Conservation (phyloP, 2,888 invertebrate species). For the Heliconius charithonia region DNA sequence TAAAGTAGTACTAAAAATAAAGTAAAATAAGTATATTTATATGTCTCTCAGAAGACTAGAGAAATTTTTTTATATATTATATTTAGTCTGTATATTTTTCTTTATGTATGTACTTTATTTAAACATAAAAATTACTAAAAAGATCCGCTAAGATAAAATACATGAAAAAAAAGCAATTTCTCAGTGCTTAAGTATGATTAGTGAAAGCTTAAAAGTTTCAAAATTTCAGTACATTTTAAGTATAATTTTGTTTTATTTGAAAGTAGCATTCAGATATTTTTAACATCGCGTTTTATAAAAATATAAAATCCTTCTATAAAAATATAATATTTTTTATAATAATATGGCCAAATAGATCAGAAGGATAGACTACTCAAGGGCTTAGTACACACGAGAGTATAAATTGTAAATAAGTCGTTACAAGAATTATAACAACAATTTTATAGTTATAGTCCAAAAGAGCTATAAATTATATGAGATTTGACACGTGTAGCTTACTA, state of each 20-base stretch:
- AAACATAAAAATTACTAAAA: not conserved
- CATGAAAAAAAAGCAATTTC: not conserved
- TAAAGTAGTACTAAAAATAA: too few species aligned
- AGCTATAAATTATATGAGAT: too few species aligned
- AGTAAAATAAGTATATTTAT: too few species aligned
- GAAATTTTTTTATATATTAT: too few species aligned
- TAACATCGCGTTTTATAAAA: not conserved
- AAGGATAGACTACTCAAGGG: slow-evolving; percentile 19
- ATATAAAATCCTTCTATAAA: not conserved
- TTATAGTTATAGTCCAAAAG: not conserved
- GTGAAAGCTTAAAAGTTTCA: not conserved
- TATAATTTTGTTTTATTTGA: not conserved
- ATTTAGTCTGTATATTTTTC: too few species aligned
- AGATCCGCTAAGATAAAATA: not conserved
- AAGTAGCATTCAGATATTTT: slow-evolving; percentile 26
- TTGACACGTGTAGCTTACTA: too few species aligned
- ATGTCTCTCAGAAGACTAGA: too few species aligned
- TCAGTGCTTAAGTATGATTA: slow-evolving; percentile 2
- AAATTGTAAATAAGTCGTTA: not conserved
- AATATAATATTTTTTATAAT: not conserved
- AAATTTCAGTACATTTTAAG: not conserved
- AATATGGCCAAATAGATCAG: slow-evolving; percentile 8
- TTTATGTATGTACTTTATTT: too few species aligned
- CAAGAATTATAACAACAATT: not conserved
- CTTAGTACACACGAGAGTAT: slow-evolving; percentile 22